Conservation (phyloP, 2,888 invertebrate genomes). For the Cabera pusaria region DNA sequence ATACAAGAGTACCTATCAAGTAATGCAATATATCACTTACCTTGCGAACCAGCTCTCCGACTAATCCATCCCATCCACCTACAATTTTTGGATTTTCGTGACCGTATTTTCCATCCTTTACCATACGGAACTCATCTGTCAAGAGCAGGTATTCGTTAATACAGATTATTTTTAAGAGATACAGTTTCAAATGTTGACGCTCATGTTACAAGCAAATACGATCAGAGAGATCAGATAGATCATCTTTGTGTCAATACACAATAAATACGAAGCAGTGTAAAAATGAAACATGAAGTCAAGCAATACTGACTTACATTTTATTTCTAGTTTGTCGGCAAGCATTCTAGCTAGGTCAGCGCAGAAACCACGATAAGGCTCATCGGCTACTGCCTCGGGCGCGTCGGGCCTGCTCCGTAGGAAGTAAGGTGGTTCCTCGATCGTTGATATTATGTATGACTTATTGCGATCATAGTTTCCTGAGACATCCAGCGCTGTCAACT, state of each 20-base stretch:
- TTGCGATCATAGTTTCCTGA: conserved; percentile 89
- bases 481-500: conserved; percentile 86
- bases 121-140: conserved; percentile 92
- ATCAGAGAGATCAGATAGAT: no score
- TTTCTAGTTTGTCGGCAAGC: conserved; percentile 90
- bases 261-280: no score
- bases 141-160: conserved; percentile 33
- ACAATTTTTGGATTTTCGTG: conserved; percentile 89
- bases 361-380: conserved; percentile 93
- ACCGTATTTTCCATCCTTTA: conserved; percentile 95
- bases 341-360: conserved; percentile 95
- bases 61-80: conserved; percentile 96
- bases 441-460: conserved; percentile 93
- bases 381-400: conserved; percentile 85
- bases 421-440: conserved; percentile 94
- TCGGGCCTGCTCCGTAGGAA: conserved; percentile 89
- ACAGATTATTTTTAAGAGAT: no score
- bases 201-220: no score
- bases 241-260: no score
- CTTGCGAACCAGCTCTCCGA: conserved; percentile 93
- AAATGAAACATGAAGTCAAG: no score
- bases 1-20: no score
- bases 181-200: no score
- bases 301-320: conserved; percentile 95
- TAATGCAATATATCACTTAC: no score